Conservation (phyloP, 2,797 vertebrate species). For the Naso thynnoides region DNA sequence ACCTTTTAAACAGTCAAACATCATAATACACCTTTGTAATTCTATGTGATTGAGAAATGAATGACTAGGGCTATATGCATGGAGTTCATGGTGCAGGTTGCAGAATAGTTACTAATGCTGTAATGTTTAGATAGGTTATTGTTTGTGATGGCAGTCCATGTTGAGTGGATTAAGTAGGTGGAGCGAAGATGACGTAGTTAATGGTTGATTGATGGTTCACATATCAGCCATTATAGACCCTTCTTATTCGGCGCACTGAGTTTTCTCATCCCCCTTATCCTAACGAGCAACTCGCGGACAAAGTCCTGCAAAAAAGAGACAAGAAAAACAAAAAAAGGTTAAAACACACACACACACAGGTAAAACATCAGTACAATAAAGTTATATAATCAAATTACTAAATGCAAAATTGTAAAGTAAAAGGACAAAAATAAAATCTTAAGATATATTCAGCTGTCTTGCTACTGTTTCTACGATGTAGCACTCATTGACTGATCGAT, state of each 20-base stretch:
- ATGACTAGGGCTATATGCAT: conserved; percentile 58
- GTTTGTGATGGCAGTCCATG: conserved; percentile 57
- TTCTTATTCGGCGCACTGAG: conserved; percentile 96
- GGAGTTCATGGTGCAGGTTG: conserved; percentile 51
- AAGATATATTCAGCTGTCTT: neutral
- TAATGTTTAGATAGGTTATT: conserved; percentile 54
- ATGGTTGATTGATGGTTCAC: conserved; percentile 49
- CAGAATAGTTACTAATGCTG: conserved; percentile 52
- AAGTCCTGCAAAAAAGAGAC: conserved; percentile 86
- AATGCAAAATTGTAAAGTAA: too few relatives aligned
- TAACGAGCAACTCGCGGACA: conserved; percentile 93
- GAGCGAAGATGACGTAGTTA: conserved; percentile 56
- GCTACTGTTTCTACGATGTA: neutral
- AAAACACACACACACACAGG: neutral
- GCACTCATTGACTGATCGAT: too few relatives aligned
- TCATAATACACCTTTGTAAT: conserved; percentile 57
- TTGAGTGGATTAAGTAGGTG: conserved; percentile 50
- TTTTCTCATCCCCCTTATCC: conserved; percentile 98
- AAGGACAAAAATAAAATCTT: too few relatives aligned
- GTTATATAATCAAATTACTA: too few relatives aligned
- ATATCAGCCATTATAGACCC: conserved; percentile 87
- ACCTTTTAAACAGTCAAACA: conserved; percentile 70
- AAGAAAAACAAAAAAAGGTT: neutral
- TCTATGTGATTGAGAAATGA: conserved; percentile 49
- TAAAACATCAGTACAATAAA: too few relatives aligned